Evolutionary conservation across 2,113 vertebrate genomes (phyloP).

Genomic region (Pitta sordida): DNA sequence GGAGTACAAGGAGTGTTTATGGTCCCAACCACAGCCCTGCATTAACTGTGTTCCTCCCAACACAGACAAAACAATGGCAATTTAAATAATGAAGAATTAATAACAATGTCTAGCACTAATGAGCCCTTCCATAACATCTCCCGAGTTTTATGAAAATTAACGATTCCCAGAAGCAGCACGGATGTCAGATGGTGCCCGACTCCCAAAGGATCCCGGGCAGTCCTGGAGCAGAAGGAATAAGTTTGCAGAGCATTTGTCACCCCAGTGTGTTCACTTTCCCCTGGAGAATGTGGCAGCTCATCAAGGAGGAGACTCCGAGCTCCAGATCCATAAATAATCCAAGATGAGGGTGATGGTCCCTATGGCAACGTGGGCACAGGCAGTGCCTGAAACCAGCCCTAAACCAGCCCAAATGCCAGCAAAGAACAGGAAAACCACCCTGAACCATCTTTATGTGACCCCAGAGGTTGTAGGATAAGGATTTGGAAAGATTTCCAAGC

Average conservation of each 20-base stretch:
- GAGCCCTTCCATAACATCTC: not conserved
- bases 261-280: not conserved
- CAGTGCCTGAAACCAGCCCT: not conserved
- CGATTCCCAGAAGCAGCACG: not conserved
- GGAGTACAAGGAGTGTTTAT: not conserved
- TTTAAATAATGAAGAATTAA: not conserved
- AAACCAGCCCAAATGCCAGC: not conserved
- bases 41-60: not conserved
- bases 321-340: not conserved
- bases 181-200: fast-evolving
- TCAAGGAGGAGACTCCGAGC: not conserved
- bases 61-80: not conserved
- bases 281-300: not conserved
- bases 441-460: not conserved
- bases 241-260: not conserved
- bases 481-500: not conserved
- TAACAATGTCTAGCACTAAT: not conserved
- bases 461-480: not conserved
- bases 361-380: fast-evolving
- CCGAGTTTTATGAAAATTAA: not conserved
- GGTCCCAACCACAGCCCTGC: not conserved
- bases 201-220: not conserved
- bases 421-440: fast-evolving
- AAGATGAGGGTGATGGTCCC: not conserved
- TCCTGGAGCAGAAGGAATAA: not conserved